A percentile compares a stretch with the other conserved stretches of the same genome.
Conservation (phyloP, 2,888 invertebrate species). For the Salpingus planirostris region DNA sequence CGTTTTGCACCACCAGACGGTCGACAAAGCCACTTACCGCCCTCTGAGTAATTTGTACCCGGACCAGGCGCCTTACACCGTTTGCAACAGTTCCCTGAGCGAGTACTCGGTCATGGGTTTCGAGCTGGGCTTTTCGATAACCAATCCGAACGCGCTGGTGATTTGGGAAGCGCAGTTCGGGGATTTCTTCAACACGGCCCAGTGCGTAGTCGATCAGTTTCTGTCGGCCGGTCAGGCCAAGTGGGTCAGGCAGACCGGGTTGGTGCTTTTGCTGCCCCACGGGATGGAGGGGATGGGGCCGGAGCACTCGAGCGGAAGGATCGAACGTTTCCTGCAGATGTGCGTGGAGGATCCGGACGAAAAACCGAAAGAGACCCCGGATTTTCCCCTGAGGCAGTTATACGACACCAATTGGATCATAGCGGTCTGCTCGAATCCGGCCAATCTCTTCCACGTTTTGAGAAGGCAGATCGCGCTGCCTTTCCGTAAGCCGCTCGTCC, state of each 20-base stretch:
- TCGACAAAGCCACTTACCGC: slow-evolving; percentile 50
- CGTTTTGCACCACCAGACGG: slow-evolving; percentile 70
- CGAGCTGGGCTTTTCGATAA: slow-evolving; percentile 74
- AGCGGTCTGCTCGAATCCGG: slow-evolving; percentile 91
- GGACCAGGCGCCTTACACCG: slow-evolving; percentile 66
- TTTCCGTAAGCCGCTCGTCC: slow-evolving; percentile 92
- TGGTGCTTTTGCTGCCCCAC: slow-evolving; percentile 74
- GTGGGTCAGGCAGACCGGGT: slow-evolving; percentile 72
- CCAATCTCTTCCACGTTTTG: slow-evolving; percentile 91
- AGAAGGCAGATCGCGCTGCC: slow-evolving; percentile 90
- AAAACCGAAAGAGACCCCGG: slow-evolving; percentile 77
- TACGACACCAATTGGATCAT: slow-evolving; percentile 96
- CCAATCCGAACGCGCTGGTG: slow-evolving; percentile 62
- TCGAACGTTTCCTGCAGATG: slow-evolving; percentile 89
- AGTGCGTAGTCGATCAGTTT: slow-evolving; percentile 57
- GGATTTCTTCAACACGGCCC: slow-evolving; percentile 67
- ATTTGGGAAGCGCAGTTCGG: slow-evolving; percentile 86
- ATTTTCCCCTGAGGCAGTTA: slow-evolving; percentile 80
- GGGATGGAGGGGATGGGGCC: slow-evolving; percentile 76
- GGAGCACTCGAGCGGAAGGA: slow-evolving; percentile 83
- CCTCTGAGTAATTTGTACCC: slow-evolving; percentile 62
- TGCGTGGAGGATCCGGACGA: slow-evolving; percentile 92
- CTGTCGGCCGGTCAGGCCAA: slow-evolving; percentile 66
- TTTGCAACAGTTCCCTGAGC: slow-evolving; percentile 72
- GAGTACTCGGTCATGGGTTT: slow-evolving; percentile 50